Conservation (phyloP, 2,888 invertebrate species). For the Philaethria dido region DNA sequence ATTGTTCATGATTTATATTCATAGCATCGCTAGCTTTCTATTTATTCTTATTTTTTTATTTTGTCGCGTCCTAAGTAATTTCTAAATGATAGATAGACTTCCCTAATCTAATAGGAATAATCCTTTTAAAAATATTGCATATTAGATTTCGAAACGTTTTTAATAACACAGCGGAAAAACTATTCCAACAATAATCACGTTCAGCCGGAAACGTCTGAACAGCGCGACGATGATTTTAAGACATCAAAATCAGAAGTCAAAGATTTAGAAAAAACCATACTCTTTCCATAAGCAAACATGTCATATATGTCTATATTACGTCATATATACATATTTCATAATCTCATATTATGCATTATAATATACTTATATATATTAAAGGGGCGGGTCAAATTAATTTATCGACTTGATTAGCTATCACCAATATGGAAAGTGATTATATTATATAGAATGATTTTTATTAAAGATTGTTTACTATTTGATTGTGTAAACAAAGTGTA, state of each 20-base stretch:
- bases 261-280: too few species aligned
- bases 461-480: background rate
- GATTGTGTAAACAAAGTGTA: background rate
- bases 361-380: background rate
- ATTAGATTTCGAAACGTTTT: background rate
- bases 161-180: background rate
- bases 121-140: too few species aligned
- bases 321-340: background rate
- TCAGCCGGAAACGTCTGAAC: background rate
- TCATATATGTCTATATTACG: too few species aligned
- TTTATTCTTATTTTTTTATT: background rate
- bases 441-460: background rate
- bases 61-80: too few species aligned
- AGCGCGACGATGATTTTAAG: background rate
- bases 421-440: too few species aligned
- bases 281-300: too few species aligned
- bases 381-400: background rate
- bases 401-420: background rate
- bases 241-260: too few species aligned
- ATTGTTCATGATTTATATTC: constrained; percentile 37
- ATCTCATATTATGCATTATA: background rate
- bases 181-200: background rate
- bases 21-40: constrained; percentile 22
- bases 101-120: too few species aligned
- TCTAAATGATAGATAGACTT: too few species aligned